phyloP scores from a whole-genome alignment of 2,113 vertebrate genomes.

The Datnioides undecimradiatus region DNA sequence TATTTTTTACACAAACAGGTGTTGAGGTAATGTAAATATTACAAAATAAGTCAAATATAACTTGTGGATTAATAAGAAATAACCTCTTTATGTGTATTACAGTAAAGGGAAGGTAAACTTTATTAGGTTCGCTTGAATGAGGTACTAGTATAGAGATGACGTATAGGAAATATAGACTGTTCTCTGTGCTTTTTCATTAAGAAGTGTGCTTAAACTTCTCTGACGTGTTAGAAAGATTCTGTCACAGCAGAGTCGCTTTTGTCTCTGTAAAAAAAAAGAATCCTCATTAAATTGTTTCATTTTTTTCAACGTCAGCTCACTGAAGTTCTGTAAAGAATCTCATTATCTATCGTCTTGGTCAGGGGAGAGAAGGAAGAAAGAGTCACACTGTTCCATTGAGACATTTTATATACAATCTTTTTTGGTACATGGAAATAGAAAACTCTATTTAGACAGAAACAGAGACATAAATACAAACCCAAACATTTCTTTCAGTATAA shows the following conservation, averaged over 20 bases:
- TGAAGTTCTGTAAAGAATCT: not conserved
- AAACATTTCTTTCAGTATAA: conserved; percentile 80
- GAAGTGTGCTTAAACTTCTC: not conserved
- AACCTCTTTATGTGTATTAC: too few relatives aligned
- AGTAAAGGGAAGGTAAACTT: not conserved
- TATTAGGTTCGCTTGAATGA: not conserved
- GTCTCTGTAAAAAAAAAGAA: too few relatives aligned
- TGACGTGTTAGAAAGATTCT: not conserved
- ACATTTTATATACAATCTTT: conserved; percentile 85
- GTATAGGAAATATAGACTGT: not conserved
- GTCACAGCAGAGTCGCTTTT: not conserved
- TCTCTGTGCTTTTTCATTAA: not conserved
- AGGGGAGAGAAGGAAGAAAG: conserved; percentile 15
- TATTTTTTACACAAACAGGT: not conserved
- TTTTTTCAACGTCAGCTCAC: not conserved
- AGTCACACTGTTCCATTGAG: conserved; percentile 60
- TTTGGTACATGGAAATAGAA: conserved; percentile 86
- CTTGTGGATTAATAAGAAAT: too few relatives aligned
- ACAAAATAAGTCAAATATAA: not conserved
- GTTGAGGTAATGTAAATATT: not conserved
- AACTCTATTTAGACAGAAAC: conserved; percentile 80
- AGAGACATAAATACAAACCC: conserved; percentile 83
- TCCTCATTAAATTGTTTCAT: not conserved
- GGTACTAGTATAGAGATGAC: not conserved
- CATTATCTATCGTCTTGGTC: not conserved